Base-by-base conservation (phyloP, 2,888 invertebrate genomes). In the Netelia fuscicornis region DNA sequence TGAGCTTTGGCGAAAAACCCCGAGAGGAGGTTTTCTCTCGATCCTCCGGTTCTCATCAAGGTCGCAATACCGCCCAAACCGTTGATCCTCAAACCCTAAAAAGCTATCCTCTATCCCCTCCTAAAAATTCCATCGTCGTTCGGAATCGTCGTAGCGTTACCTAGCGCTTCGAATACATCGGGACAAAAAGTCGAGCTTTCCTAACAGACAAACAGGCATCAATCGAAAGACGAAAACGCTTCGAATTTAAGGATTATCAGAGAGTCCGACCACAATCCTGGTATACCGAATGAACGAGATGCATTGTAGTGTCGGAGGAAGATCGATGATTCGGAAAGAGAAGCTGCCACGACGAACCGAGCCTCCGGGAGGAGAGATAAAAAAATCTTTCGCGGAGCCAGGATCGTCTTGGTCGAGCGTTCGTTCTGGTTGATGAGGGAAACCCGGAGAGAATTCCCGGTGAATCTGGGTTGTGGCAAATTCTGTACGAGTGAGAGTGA, bases 251-350 rank as follows among this genome's bases (percentile, higher is more conserved):
- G 11, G 48, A 11, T 48, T 48, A 48, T 10, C 48, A 48, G 11
- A 48, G 37, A 37, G 37, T 37, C 13, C 11, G 6, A 37, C 48
- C 13, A 48, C 10, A 48, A 48, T 48, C 13, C 48, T 3, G 48
- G 13, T 13, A 48, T 13, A 48, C 48, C 11, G 20, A 76, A 56
- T 23, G 42, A 64, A 13, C 13, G 13, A 3, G 25, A 3, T 68
- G 13, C 62, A 23, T 64, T 37, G 68, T 48, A 70, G 20, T 6
- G 48, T 52, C 11, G 42, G 20, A 1, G 20, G 52, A 79, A 71
- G 62, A 80, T 80, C 79, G 71, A 71, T 79, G 71, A 71, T 64
- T n/a, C 56, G 17, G 25, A 48, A 48, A 17, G n/a, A 2, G 20
- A 20, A 58, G 58, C 58, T 8, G 9, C 58, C 11, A 6, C 30